These are phyloP conservation scores for Steinernema khuongi DNA, from an alignment of 1,140 invertebrate species.

Conservation along the genomic window DNA sequence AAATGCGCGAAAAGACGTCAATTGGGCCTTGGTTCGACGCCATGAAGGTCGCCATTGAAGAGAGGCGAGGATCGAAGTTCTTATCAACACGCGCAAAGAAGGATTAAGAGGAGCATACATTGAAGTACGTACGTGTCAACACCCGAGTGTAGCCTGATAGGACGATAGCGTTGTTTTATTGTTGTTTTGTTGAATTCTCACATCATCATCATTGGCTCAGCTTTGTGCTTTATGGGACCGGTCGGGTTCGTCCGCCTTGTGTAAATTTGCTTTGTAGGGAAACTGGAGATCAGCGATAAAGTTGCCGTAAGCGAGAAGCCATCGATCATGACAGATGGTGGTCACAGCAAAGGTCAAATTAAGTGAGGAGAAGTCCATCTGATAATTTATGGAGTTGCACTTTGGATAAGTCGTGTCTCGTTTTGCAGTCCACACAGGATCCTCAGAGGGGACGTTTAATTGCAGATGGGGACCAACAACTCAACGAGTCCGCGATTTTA, in stretches of 20 bases:
- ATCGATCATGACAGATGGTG: not conserved
- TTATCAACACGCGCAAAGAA: constrained; percentile 7
- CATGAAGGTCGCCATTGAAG: constrained; percentile 59
- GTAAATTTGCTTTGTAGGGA: not conserved
- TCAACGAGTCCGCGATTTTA: no score
- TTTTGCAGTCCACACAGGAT: not conserved
- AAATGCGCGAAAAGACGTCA: constrained; percentile 70
- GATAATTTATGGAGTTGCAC: not conserved
- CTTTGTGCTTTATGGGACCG: not conserved
- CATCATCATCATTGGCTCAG: no score
- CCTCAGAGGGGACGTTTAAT: no score
- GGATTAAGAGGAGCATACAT: not conserved
- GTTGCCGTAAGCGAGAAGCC: not conserved
- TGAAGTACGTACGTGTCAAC: not conserved
- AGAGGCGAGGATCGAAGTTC: not conserved
- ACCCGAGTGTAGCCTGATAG: not conserved
- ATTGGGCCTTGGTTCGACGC: constrained; percentile 65
- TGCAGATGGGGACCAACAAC: not conserved
- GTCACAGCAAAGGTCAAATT: not conserved
- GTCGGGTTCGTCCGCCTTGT: not conserved
- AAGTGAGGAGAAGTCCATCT: not conserved
- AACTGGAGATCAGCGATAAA: not conserved
- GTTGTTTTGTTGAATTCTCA: no score
- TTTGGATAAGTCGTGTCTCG: not conserved
- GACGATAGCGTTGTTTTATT: no score